Base-by-base conservation (phyloP, 2,888 invertebrate species). In the Rhagonycha fulva region DNA sequence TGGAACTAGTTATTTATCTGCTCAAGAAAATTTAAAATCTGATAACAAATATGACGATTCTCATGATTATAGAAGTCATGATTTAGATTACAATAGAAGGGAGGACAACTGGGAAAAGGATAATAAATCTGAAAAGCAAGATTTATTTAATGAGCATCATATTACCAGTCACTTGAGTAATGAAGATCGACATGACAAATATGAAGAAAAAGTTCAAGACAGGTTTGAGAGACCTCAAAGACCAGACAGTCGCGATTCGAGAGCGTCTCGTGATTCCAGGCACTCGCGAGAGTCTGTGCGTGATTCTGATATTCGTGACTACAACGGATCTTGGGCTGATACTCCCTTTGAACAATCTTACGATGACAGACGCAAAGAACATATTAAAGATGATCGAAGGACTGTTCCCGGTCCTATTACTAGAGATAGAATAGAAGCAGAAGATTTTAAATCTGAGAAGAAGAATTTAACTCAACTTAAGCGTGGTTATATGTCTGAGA, bases 331-430 rank as follows among this genome's bases (percentile, higher is more conserved):
- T 4, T 90, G 90, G 90, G 88, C 89, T 0, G 90, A 90, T 80
- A 82, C 85, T 7, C 83, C 85, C 9, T 87, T 85, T 74, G 87
- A 88, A 74, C 83, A 84, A 4, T 77, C 84, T 2, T 85, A 83
- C 72, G 85, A 86, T 72, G 87, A 88, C 66, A 86, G 85, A 78
- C 84, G 86, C 74, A 84, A 87, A 75, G 85, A 85, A 60, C 78
- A 81, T 24, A 71, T 79, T 70, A 84, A 85, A 77, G 85, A 86
- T 68, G 86, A 87, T 74, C 84, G 88, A 26, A 86, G 90, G 71
- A 88, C 88, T 77, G 90, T 91, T n/a, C 91, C 91, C 0, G 91
- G 91, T 14, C 91, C 92, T 1, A 91, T 91, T 10, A 91, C 91
- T 0, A 89, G 90, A 77, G 92, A 92, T 74, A 90, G 90, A 80